Base-by-base conservation (phyloP, 2,113 vertebrate genomes). In the Pseudonaja textilis region DNA sequence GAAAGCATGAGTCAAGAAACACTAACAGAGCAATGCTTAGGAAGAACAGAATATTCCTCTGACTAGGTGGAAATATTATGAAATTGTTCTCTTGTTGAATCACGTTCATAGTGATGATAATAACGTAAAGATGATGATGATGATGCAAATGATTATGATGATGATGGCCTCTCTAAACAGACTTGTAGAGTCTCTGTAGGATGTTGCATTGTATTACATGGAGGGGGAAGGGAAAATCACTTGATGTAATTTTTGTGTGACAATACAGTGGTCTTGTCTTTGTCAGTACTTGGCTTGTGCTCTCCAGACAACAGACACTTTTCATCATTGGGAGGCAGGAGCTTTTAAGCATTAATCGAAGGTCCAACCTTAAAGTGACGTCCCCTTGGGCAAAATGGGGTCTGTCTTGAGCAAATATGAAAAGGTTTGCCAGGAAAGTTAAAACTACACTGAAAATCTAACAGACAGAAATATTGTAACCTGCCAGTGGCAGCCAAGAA, bases 61-160 rank as follows among this genome's bases (percentile, higher is more conserved):
- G 69, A 87, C 0, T 0, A 89, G 86, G 18, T 8, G 34, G 39
- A 90, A 47, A 39, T 42, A 29, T 89, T 0, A 0, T 93, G 23
- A 91, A 94, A 85, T 45, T 69, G 88, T 91, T n/a, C 61, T 56
- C 16, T 56, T 86, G 22, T 89, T 54, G 91, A 22, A 88, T 93
- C 47, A 2, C 14, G 56, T n/a, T 47, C 92, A 85, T 90, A 0
- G 0, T 87, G 86, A 2, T 42, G 57, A 59, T 59, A 25, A 59
- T 59, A 59, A 59, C 23, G 8, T 59, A 23, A 59, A 25, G 57
- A 59, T 85, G 29, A 3, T 81, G 4, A 39, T 74, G 61, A 89
- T 39, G 42, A 55, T 42, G 42, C 55, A 55, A 12, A 87, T 88
- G 87, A 2, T 42, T 89, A 56, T 92, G 90, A 89, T 90, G 61